Percentiles rank a stretch among this genome's conserved stretches.
phyloP scores from a whole-genome alignment of 2,113 vertebrate genomes.

The Microcebus ravelobensis region DNA sequence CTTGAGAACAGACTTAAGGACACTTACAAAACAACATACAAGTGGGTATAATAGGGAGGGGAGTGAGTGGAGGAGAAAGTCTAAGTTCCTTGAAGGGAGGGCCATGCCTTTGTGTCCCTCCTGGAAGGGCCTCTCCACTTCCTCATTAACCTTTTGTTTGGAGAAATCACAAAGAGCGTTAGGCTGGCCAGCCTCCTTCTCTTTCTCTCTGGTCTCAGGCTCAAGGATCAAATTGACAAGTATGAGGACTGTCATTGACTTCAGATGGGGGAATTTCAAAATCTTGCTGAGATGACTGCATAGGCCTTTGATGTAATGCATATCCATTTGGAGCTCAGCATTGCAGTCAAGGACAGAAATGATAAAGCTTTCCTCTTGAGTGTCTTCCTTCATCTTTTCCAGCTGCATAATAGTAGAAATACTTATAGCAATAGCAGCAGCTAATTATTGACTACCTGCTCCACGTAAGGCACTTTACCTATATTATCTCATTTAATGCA shows the following conservation, averaged over 20 bases:
- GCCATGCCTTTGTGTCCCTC: constrained; percentile 33
- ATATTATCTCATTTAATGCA: neutral
- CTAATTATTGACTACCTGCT: neutral
- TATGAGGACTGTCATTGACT: constrained; percentile 21
- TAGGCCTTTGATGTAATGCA: constrained; percentile 20
- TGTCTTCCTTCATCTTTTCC: neutral
- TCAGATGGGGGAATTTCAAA: constrained; percentile 34
- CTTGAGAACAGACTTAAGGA: constrained; percentile 64
- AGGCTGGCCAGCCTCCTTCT: neutral
- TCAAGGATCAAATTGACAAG: constrained; percentile 43
- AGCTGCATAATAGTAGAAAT: neutral
- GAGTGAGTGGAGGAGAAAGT: constrained; percentile 20
- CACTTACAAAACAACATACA: constrained; percentile 45
- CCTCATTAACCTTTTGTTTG: constrained; percentile 63
- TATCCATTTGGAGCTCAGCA: neutral
- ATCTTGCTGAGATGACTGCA: constrained; percentile 44
- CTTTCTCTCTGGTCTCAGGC: constrained; percentile 44
- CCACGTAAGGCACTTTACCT: neutral
- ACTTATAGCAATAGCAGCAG: neutral
- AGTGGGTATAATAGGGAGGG: constrained; percentile 32
- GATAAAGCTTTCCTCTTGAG: neutral
- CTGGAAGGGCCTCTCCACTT: constrained; percentile 29
- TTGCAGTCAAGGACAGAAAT: neutral
- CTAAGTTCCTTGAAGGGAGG: constrained; percentile 70
- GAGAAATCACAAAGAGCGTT: constrained; percentile 50